Conservation (phyloP, 2,113 vertebrate genomes). For the Crotophaga sulcirostris region DNA sequence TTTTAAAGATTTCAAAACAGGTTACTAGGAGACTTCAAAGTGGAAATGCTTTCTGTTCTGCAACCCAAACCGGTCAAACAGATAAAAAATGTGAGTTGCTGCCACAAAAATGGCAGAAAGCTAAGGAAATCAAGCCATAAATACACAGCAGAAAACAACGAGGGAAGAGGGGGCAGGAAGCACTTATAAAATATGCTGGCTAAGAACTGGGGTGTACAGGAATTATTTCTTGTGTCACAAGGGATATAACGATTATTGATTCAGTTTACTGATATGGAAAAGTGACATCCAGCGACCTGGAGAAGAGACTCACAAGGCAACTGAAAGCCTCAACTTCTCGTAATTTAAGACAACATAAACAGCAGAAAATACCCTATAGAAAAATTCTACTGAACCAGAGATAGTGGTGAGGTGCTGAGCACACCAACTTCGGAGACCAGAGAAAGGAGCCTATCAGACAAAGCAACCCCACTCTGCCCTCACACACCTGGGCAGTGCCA, state of each 20-base stretch:
- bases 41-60: background rate
- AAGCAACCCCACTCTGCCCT: background rate
- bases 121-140: background rate
- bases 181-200: background rate
- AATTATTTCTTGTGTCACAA: background rate
- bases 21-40: background rate
- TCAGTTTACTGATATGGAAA: fast-evolving
- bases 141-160: background rate
- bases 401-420: background rate
- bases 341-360: background rate
- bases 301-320: fast-evolving
- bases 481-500: too few relatives aligned
- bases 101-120: background rate
- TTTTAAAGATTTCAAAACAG: background rate
- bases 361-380: background rate
- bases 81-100: background rate
- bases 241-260: background rate
- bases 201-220: fast-evolving
- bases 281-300: background rate
- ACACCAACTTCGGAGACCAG: background rate
- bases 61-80: background rate
- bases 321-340: too few relatives aligned
- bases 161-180: background rate
- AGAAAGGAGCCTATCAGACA: background rate
- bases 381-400: background rate